Conservation (phyloP, 2,888 invertebrate species). For the Terebella lapidaria region DNA sequence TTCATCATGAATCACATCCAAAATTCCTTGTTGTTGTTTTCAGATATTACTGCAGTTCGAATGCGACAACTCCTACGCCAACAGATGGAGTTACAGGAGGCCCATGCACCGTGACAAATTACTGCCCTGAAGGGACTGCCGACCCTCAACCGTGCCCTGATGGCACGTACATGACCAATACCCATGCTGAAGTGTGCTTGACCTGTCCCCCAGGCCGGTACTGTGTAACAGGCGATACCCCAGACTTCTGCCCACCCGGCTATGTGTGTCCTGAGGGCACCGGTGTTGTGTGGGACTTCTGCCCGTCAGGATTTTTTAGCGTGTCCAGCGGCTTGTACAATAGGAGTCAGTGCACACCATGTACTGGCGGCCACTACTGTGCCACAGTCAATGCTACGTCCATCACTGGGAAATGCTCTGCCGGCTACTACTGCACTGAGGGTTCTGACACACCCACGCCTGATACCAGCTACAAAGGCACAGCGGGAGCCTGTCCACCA, state of each 20-base stretch:
- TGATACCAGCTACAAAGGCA: constrained; percentile 33
- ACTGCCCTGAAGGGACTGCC: constrained; percentile 41
- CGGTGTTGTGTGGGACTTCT: constrained; percentile 39
- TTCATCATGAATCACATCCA: too few species aligned
- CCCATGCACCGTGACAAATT: constrained; percentile 39
- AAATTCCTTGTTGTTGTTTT: constrained; percentile 9
- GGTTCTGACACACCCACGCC: constrained; percentile 38
- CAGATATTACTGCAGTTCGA: constrained; percentile 33
- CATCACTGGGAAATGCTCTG: constrained; percentile 33
- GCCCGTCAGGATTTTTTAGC: constrained; percentile 45
- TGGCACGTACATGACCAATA: constrained; percentile 43
- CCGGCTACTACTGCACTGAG: constrained; percentile 46
- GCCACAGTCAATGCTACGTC: constrained; percentile 30
- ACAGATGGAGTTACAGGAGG: constrained; percentile 41
- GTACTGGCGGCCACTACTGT: constrained; percentile 45
- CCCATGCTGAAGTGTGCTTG: constrained; percentile 35
- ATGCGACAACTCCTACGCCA: constrained; percentile 35
- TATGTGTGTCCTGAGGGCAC: constrained; percentile 47
- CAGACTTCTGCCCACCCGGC: constrained; percentile 39
- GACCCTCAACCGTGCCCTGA: constrained; percentile 36
- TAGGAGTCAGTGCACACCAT: constrained; percentile 39
- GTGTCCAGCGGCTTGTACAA: constrained; percentile 30
- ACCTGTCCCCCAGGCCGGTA: constrained; percentile 45
- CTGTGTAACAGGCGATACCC: constrained; percentile 35
- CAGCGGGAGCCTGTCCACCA: constrained; percentile 42